A percentile compares a stretch with the other conserved stretches of the same genome.
Evolutionary conservation across 2,113 vertebrate genomes (phyloP).

Genomic region (Saguinus imperator): DNA sequence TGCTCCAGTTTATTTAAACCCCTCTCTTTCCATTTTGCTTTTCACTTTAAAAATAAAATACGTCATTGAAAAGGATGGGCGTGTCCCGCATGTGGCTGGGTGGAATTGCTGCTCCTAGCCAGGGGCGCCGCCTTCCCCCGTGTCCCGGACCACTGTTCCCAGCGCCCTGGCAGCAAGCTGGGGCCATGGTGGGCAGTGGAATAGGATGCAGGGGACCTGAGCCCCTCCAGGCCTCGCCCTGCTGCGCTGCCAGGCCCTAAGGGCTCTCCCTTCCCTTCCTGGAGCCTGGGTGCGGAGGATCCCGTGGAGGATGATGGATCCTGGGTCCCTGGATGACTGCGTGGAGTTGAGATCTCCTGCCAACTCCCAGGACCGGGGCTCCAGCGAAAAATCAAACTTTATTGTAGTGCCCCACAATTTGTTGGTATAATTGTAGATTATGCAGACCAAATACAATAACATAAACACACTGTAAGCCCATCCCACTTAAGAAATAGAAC

Average conservation of each 20-base stretch:
- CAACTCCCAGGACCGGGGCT: not conserved
- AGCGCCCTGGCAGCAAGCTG: not conserved
- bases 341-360: not conserved
- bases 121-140: not conserved
- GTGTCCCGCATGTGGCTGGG: no score
- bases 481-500: not conserved
- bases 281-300: not conserved
- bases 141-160: not conserved
- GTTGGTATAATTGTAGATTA: not conserved
- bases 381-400: not conserved
- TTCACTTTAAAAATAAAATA: not conserved
- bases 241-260: not conserved
- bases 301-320: no score
- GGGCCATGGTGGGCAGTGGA: no score
- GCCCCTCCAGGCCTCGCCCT: not conserved
- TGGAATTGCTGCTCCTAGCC: no score
- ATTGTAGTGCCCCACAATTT: not conserved
- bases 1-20: not conserved
- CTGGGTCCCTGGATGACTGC: not conserved
- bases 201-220: no score
- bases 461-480: not conserved
- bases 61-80: not conserved
- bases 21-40: not conserved
- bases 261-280: not conserved
- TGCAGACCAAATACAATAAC: no score